Conservation (phyloP, 2,797 vertebrate species). For the Tarsius wallacei region DNA sequence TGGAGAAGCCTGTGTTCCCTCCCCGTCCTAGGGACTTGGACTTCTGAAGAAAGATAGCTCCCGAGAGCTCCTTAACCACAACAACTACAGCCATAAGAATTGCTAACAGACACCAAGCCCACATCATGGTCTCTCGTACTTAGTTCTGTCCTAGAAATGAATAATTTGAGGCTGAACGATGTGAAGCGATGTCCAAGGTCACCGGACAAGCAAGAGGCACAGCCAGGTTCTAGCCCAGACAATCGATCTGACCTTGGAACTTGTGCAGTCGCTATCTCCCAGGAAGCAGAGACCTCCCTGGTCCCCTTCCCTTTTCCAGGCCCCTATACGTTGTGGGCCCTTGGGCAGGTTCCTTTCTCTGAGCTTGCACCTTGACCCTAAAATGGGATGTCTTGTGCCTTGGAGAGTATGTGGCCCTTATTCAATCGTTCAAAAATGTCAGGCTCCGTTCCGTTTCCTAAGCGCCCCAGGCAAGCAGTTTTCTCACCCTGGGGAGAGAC, state of each 20-base stretch:
- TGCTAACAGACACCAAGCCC: no score
- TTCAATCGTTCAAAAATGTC: background rate
- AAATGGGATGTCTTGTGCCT: background rate
- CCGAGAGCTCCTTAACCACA: background rate
- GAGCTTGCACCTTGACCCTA: background rate
- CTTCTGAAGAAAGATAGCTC: background rate
- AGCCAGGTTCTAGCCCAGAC: background rate
- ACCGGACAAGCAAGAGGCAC: fast-evolving
- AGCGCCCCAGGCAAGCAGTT: fast-evolving
- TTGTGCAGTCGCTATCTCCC: background rate
- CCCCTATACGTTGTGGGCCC: fast-evolving
- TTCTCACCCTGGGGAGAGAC: background rate
- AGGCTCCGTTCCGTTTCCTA: background rate
- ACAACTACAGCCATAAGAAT: background rate
- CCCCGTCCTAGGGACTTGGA: background rate
- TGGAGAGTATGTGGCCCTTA: background rate
- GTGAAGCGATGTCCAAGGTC: fast-evolving
- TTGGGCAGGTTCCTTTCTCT: background rate
- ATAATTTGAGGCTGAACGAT: background rate
- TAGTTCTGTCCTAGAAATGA: fast-evolving
- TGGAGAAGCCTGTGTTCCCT: no score
- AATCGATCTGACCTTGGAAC: fast-evolving
- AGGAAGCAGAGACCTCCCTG: background rate
- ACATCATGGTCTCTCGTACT: background rate
- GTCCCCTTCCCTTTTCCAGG: background rate